A percentile compares a stretch with the other conserved stretches of the same genome.
Conservation (phyloP, 2,797 vertebrate species). For the Tadarida brasiliensis region DNA sequence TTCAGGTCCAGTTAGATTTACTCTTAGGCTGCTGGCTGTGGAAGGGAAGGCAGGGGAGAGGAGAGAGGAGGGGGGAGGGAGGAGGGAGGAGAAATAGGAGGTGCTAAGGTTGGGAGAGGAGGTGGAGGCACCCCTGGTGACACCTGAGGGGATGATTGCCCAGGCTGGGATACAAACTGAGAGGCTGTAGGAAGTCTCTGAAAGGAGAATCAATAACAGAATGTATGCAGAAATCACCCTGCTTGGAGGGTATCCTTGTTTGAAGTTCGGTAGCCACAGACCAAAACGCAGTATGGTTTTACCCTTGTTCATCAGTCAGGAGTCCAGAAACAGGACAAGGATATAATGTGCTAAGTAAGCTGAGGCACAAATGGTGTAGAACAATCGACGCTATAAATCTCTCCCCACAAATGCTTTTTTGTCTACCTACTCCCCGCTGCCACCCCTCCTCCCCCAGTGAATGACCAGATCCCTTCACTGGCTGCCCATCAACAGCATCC, state of each 20-base stretch:
- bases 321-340: background rate
- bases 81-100: fast-evolving
- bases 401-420: conserved; percentile 29
- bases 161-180: background rate
- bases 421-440: background rate
- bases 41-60: background rate
- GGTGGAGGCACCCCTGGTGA: background rate
- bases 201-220: conserved; percentile 40
- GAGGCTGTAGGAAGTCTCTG: background rate
- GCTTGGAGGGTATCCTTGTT: background rate
- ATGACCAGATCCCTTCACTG: background rate
- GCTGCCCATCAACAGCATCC: background rate
- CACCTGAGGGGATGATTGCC: background rate
- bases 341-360: conserved; percentile 63
- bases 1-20: background rate
- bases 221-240: background rate
- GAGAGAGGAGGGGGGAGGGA: fast-evolving
- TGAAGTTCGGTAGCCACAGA: background rate
- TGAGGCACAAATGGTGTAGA: background rate
- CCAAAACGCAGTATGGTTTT: background rate
- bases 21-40: background rate
- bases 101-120: fast-evolving
- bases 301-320: background rate
- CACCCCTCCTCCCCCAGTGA: background rate
- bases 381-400: conserved; percentile 25